A percentile compares a stretch with the other conserved stretches of the same genome.
Conservation (phyloP, 2,888 invertebrate species). For the Drosophila atripex region DNA sequence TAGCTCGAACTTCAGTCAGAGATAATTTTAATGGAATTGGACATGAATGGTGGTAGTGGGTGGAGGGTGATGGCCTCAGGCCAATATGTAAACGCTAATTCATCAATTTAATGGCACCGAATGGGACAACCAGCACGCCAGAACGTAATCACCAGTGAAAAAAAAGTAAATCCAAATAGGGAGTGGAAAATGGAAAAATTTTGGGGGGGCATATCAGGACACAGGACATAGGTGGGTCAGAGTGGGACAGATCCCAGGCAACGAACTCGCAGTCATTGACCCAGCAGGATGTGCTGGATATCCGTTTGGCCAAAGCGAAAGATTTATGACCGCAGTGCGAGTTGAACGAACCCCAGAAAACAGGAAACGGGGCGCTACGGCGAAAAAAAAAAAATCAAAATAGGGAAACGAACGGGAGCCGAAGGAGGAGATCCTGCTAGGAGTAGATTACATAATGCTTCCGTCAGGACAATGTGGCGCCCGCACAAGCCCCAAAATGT, state of each 20-base stretch:
- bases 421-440: slow-evolving; percentile 4
- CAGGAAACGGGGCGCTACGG: slow-evolving; percentile 33
- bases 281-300: slow-evolving; percentile 44
- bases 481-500: slow-evolving; percentile 56
- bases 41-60: neutral
- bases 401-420: neutral
- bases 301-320: slow-evolving; percentile 43
- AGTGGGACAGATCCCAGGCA: slow-evolving; percentile 43
- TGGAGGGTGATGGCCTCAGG: neutral
- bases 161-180: slow-evolving; percentile 25
- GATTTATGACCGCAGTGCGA: slow-evolving; percentile 61
- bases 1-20: slow-evolving; percentile 12
- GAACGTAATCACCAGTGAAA: slow-evolving; percentile 52
- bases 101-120: slow-evolving; percentile 63
- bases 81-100: slow-evolving; percentile 54
- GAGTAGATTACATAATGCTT: slow-evolving; percentile 57
- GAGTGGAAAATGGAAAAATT: slow-evolving; percentile 17
- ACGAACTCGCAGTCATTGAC: slow-evolving; percentile 70
- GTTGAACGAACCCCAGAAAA: slow-evolving; percentile 65
- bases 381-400: slow-evolving; percentile 28
- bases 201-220: slow-evolving; percentile 12
- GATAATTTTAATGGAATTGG: slow-evolving; percentile 39
- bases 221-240: slow-evolving; percentile 33
- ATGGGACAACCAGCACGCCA: slow-evolving; percentile 34
- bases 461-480: slow-evolving; percentile 55